Evolutionary conservation across 2,797 vertebrate genomes (phyloP).

Genomic region (Gallinago solitaria): DNA sequence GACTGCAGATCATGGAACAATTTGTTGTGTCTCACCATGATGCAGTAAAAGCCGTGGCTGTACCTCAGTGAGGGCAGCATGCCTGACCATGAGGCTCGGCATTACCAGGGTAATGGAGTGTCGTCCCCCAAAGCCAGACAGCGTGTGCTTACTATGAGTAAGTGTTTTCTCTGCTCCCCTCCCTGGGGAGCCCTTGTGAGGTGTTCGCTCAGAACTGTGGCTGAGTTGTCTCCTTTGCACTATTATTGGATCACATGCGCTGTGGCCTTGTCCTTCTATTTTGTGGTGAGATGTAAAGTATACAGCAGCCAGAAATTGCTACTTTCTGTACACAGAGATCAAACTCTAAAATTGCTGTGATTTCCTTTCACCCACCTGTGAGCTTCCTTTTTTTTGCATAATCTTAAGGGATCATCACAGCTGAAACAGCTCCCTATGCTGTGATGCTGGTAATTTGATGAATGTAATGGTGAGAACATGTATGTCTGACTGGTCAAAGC

Average conservation of each 20-base stretch:
- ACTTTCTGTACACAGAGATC: neutral
- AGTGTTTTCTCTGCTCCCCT: neutral
- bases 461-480: neutral
- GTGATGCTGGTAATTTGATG: neutral
- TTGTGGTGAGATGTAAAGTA: conserved; percentile 30
- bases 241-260: rapidly evolving
- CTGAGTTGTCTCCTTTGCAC: neutral
- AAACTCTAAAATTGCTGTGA: neutral
- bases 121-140: neutral
- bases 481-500: neutral
- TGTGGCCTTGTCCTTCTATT: neutral
- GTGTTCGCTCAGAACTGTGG: neutral
- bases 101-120: neutral
- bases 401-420: neutral
- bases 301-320: conserved; percentile 3
- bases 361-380: neutral
- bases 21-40: neutral
- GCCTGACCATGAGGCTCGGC: neutral
- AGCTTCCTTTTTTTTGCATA: neutral
- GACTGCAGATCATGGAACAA: neutral
- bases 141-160: neutral
- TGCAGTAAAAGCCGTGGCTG: neutral
- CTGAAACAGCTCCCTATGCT: neutral
- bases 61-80: neutral
- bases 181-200: neutral